These are phyloP conservation scores for Lasioglossum pauxillum DNA, from an alignment of 2,888 invertebrate species.

Conservation along the genomic window DNA sequence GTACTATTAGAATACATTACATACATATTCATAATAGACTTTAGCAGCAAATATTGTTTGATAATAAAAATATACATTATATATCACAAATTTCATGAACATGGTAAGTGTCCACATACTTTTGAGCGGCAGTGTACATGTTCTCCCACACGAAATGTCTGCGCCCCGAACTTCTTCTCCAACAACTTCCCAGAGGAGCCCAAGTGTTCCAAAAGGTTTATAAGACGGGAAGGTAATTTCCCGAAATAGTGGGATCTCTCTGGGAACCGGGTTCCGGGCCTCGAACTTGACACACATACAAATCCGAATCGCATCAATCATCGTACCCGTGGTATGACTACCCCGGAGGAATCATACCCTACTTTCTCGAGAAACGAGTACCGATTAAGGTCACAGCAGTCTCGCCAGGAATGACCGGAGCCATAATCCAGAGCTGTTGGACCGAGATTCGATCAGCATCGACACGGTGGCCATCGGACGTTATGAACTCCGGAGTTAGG, in stretches of 20 bases:
- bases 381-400: constrained; percentile 8
- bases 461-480: not conserved
- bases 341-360: not conserved
- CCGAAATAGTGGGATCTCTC: not conserved
- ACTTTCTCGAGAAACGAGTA: not conserved
- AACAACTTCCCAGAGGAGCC: not conserved
- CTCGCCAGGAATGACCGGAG: not conserved
- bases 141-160: not conserved
- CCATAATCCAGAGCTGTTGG: not conserved
- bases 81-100: too few species aligned
- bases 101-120: too few species aligned
- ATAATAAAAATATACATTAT: too few species aligned
- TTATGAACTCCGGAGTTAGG: not conserved
- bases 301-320: not conserved
- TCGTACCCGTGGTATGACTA: not conserved
- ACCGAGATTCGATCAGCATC: not conserved
- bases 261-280: not conserved
- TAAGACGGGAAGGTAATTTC: constrained; percentile 6
- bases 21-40: too few species aligned
- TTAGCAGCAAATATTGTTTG: too few species aligned
- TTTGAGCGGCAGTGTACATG: too few species aligned
- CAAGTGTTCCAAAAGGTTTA: not conserved
- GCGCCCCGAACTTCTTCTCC: not conserved
- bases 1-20: too few species aligned
- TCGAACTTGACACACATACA: constrained; percentile 10